Evolutionary conservation across 2,113 vertebrate species (phyloP).

Genomic region (Dicerorhinus sumatrensis): DNA sequence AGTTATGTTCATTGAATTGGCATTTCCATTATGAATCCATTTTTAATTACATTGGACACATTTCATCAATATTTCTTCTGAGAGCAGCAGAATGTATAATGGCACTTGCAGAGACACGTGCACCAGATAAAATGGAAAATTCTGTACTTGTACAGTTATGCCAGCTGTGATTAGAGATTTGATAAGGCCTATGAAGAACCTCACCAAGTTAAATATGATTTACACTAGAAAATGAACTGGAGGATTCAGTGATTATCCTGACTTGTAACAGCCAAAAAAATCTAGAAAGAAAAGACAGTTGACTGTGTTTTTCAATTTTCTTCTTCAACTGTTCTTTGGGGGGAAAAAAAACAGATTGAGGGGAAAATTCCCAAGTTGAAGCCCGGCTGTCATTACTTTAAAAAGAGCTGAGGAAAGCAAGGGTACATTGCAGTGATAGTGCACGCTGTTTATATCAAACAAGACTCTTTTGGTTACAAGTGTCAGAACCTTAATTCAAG

Average conservation of each 20-base stretch:
- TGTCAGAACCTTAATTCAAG: neutral
- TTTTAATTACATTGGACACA: constrained; percentile 79
- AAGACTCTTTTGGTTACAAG: neutral
- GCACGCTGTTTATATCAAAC: neutral
- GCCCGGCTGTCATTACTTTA: neutral
- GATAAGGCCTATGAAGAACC: neutral
- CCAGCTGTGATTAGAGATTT: neutral
- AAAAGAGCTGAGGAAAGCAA: neutral
- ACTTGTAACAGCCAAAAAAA: neutral
- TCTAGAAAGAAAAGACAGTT: neutral
- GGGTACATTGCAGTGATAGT: neutral
- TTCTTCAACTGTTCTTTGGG: neutral
- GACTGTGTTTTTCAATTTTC: neutral
- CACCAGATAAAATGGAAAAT: constrained; percentile 35
- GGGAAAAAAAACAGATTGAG: neutral
- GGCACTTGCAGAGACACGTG: neutral
- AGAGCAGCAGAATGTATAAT: constrained; percentile 45
- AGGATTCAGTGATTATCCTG: neutral
- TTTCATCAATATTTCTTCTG: constrained; percentile 78
- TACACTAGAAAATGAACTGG: neutral
- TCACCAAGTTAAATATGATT: neutral
- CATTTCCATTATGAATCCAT: constrained; percentile 80
- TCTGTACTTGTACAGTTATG: neutral
- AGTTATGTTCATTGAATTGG: constrained; percentile 81
- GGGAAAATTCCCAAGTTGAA: neutral